Evolutionary conservation across 2,888 invertebrate genomes (phyloP).

Genomic region (Drosophila conformis): DNA sequence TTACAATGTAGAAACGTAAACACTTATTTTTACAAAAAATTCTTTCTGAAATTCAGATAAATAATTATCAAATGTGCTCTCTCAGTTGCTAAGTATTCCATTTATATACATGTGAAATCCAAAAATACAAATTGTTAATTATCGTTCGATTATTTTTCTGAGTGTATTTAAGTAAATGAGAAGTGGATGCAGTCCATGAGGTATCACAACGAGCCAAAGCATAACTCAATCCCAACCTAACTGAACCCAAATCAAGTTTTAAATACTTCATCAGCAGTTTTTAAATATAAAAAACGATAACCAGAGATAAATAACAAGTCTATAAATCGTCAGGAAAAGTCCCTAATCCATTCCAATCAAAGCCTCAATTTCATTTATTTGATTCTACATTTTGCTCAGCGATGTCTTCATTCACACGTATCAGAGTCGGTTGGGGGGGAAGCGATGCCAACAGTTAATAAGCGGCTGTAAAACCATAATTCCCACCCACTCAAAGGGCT

Average conservation of each 20-base stretch:
- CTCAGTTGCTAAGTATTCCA: neutral
- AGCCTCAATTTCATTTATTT: neutral
- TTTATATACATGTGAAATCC: neutral
- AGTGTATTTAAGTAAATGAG: too few species aligned
- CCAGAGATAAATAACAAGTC: conserved; percentile 13
- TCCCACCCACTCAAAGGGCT: conserved; percentile 21
- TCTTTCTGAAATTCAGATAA: neutral
- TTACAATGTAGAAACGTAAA: too few species aligned
- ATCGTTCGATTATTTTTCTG: too few species aligned
- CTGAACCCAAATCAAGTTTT: neutral
- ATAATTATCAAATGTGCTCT: neutral
- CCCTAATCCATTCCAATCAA: conserved; percentile 16
- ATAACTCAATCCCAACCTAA: neutral
- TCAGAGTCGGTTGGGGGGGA: neutral
- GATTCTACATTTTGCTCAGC: conserved; percentile 1
- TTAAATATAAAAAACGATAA: neutral
- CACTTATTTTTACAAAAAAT: neutral
- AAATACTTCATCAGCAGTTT: neutral
- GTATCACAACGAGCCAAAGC: neutral
- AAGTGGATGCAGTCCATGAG: neutral
- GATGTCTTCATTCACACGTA: conserved; percentile 39
- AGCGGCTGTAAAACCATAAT: conserved; percentile 28
- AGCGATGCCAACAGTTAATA: conserved; percentile 29
- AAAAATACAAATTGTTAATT: neutral
- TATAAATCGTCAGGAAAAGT: conserved; percentile 1